Evolutionary conservation across 2,797 vertebrate genomes (phyloP), one percentile per base, ranked within the genome.

Genomic region (Sebastes cheni): DNA sequence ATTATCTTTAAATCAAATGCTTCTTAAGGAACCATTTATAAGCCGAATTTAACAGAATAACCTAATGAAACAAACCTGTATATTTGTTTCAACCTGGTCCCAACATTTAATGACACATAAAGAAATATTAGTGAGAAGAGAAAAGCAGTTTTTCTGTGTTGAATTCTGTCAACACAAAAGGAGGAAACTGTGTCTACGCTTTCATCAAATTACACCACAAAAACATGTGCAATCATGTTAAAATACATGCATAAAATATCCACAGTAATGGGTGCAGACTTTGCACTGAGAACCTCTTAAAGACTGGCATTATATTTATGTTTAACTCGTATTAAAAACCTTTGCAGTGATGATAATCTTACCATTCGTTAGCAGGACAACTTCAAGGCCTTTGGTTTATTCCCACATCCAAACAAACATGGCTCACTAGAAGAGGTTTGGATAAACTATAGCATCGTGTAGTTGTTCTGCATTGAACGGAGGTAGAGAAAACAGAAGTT

Each of bases 281-380:
- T 16, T 2, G 4, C 27, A 3, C 8, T 1, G 0, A 5, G 1
- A 54, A 10, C 2, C 2, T 27, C 5, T n/a, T n/a, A n/a, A 9
- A 13, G 0, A 25, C 1, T 1, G 18, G 6, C 1, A 13, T 52
- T 2, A 4, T n/a, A 61, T 59, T 58, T 46, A 39, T 18, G 0
- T 1, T 32, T 50, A 58, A 8, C 3, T 1, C 14, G 11, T 3
- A 56, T 0, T 25, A 14, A 60, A 78, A 82, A 23, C n/a, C 14
- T 46, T 46, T 61, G 27, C 36, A 52, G 23, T 27, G 30, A 39
- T 58, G n/a, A 77, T 73, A 69, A 72, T 58, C 89, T 93, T 84
- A 93, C 93, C 92, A 25, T 91, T 65, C 39, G 83, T 85, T 86
- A 88, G 87, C 86, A 74, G 83, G 69, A 16, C 70, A 73, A 79